A percentile compares a stretch with the other conserved stretches of the same genome.
These are phyloP conservation scores for Cistogaster globosa DNA, from an alignment of 2,888 invertebrate species.

Conservation along the genomic window DNA sequence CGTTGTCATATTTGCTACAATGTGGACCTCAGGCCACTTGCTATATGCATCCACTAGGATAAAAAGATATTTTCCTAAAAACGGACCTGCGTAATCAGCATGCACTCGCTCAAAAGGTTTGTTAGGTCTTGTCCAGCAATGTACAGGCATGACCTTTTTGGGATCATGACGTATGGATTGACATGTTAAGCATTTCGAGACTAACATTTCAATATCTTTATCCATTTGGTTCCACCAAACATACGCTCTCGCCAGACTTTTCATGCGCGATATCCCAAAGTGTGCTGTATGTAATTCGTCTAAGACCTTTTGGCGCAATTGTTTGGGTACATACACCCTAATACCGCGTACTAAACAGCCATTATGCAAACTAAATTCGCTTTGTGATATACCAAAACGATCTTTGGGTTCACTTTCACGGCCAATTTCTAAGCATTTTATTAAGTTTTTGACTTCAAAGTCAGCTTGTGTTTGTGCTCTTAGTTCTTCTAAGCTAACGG, in stretches of 20 bases:
- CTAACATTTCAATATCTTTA: too few species aligned
- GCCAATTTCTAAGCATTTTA: neutral
- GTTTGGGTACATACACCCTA: neutral
- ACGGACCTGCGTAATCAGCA: neutral
- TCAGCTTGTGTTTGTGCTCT: neutral
- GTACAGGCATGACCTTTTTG: neutral
- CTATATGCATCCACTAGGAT: neutral
- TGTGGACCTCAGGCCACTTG: neutral
- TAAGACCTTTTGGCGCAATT: neutral
- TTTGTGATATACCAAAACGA: neutral
- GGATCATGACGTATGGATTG: neutral
- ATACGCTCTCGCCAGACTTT: conserved; percentile 11
- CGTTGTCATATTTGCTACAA: neutral
- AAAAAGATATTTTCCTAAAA: neutral
- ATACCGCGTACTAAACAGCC: neutral
- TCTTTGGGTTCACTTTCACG: neutral
- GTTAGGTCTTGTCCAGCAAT: neutral
- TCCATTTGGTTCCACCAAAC: conserved; percentile 8
- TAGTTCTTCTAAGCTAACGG: neutral
- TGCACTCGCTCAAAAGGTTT: neutral
- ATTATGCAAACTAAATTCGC: neutral
- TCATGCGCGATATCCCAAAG: conserved; percentile 4
- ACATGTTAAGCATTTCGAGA: neutral
- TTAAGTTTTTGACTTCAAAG: neutral
- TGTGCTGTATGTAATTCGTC: neutral